Evolutionary conservation across 2,888 invertebrate genomes (phyloP).

Genomic region (Clepsis dumicolana): DNA sequence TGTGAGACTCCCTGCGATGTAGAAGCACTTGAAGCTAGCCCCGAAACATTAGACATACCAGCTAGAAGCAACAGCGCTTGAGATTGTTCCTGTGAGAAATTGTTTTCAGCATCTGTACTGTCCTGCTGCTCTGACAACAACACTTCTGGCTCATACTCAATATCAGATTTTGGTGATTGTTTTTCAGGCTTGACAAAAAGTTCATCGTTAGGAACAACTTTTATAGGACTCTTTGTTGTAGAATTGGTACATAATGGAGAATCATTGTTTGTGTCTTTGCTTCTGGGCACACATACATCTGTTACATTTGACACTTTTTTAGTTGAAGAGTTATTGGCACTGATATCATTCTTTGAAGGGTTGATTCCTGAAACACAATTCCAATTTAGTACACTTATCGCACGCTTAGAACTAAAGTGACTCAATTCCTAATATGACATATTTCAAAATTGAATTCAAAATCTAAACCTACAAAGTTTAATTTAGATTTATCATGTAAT

Average conservation of each 20-base stretch:
- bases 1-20: constrained; percentile 75
- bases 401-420: no score
- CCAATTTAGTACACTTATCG: not conserved
- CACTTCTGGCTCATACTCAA: constrained; percentile 81
- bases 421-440: no score
- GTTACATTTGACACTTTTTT: constrained; percentile 71
- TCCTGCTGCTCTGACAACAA: constrained; percentile 80
- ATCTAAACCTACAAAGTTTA: no score
- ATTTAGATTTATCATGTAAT: no score
- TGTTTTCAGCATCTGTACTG: constrained; percentile 68
- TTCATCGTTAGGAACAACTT: constrained; percentile 65
- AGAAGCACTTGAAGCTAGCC: constrained; percentile 68
- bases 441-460: no score
- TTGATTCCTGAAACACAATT: constrained; percentile 72
- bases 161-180: constrained; percentile 78
- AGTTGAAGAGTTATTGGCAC: constrained; percentile 63
- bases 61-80: constrained; percentile 73
- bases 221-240: constrained; percentile 71
- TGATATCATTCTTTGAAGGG: constrained; percentile 76
- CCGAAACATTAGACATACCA: constrained; percentile 73
- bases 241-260: constrained; percentile 60
- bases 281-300: constrained; percentile 62
- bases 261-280: constrained; percentile 71
- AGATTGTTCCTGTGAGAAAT: constrained; percentile 72
- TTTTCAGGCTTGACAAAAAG: constrained; percentile 75